Evolutionary conservation across 2,797 vertebrate genomes (phyloP).

Genomic region (Hipposideros larvatus): DNA sequence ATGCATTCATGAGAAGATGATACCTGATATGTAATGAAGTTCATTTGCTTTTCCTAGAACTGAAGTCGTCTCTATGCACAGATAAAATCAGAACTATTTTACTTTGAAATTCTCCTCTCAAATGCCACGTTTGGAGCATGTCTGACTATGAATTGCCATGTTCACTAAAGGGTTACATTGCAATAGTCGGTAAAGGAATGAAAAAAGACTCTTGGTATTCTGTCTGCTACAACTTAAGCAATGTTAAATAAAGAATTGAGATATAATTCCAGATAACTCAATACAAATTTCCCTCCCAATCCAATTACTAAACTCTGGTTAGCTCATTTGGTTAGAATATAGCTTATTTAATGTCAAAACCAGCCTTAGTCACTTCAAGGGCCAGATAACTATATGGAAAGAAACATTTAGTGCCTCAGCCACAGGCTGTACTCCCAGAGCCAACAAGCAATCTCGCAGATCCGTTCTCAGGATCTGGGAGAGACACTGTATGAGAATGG

Average conservation of each 20-base stretch:
- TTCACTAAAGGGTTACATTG: background rate
- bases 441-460: background rate
- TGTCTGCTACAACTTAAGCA: background rate
- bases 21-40: background rate
- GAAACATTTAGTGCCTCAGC: background rate
- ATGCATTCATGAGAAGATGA: background rate
- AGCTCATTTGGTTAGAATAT: background rate
- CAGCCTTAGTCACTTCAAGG: background rate
- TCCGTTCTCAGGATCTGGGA: background rate
- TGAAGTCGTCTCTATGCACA: background rate
- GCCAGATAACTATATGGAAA: background rate
- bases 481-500: background rate
- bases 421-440: background rate
- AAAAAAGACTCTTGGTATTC: background rate
- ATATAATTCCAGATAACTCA: background rate
- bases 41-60: slow-evolving; percentile 43
- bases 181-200: background rate
- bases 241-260: background rate
- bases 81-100: slow-evolving; percentile 7
- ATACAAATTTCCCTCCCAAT: background rate
- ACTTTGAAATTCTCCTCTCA: background rate
- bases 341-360: slow-evolving; percentile 27
- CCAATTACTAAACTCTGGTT: background rate
- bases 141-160: background rate
- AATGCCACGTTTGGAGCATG: background rate